These are phyloP conservation scores for Plagiodera versicolora DNA, from an alignment of 2,888 invertebrate genomes.

Conservation along the genomic window DNA sequence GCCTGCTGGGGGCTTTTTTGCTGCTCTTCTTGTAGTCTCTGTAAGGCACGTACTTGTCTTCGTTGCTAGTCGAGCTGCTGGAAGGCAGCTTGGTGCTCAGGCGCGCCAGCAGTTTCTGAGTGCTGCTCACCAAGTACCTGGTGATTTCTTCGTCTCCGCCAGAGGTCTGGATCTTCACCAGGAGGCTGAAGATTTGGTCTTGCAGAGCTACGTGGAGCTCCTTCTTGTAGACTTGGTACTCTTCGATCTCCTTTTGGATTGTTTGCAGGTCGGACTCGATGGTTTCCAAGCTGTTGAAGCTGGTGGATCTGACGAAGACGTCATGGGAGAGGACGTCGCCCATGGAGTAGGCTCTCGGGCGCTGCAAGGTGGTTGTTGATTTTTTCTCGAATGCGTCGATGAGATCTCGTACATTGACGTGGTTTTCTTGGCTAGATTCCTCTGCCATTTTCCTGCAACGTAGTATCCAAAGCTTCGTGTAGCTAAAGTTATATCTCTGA, in stretches of 20 bases:
- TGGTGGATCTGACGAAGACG: constrained; percentile 18
- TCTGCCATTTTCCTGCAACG: constrained; percentile 9
- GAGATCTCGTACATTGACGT: constrained; percentile 20
- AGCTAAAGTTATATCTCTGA: too few species aligned
- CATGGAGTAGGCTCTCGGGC: constrained; percentile 25
- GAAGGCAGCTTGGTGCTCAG: constrained; percentile 35
- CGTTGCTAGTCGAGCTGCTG: not conserved
- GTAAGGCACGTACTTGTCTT: not conserved
- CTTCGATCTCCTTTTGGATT: constrained; percentile 28
- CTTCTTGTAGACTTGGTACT: constrained; percentile 37
- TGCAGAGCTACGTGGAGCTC: constrained; percentile 37
- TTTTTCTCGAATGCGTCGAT: constrained; percentile 23
- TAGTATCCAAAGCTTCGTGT: too few species aligned
- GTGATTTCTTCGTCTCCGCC: constrained; percentile 27
- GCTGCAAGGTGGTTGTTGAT: constrained; percentile 3
- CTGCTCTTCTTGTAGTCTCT: not conserved
- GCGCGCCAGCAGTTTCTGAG: constrained; percentile 30
- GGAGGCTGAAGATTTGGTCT: constrained; percentile 36
- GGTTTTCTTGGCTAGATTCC: not conserved
- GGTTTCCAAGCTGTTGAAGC: constrained; percentile 26
- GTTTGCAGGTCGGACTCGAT: constrained; percentile 32
- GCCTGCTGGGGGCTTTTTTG: too few species aligned
- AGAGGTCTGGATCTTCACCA: constrained; percentile 33
- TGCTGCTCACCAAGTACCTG: constrained; percentile 29
- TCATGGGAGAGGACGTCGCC: constrained; percentile 26